phyloP scores from a whole-genome alignment of 2,888 invertebrate species.

The Thereva unica region DNA sequence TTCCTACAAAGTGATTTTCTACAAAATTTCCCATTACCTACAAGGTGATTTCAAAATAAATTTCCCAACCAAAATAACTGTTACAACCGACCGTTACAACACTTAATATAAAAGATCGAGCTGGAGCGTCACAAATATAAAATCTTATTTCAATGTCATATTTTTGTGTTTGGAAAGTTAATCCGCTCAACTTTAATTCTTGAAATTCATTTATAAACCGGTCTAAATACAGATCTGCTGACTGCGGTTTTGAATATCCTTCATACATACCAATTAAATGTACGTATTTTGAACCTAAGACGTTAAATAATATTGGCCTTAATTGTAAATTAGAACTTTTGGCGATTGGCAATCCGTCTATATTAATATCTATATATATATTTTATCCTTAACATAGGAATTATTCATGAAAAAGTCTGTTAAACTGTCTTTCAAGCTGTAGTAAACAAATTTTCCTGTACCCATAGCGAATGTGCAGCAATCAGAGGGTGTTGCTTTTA shows the following conservation, averaged over 20 bases:
- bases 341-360: conserved; percentile 10
- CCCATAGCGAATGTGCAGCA: neutral
- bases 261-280: conserved; percentile 10
- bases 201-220: conserved; percentile 1
- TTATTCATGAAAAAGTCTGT: too few relatives aligned
- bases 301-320: conserved; percentile 11
- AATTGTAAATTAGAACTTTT: conserved; percentile 3
- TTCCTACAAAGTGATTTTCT: too few relatives aligned
- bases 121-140: conserved; percentile 11
- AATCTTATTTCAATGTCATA: neutral
- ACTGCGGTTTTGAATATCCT: conserved; percentile 1
- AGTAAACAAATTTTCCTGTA: neutral
- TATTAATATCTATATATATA: conserved; percentile 6
- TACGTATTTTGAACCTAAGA: neutral
- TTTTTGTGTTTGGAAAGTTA: neutral
- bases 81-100: too few relatives aligned
- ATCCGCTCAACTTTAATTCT: neutral
- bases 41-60: too few relatives aligned
- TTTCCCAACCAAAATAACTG: too few relatives aligned
- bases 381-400: neutral
- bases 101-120: conserved; percentile 5
- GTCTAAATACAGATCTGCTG: conserved; percentile 2
- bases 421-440: too few relatives aligned
- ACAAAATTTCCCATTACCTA: too few relatives aligned
- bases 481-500: conserved; percentile 4